Conservation (phyloP, 53 echinoderm and acorn worm genomes). For the Holothuria leucospilota region DNA sequence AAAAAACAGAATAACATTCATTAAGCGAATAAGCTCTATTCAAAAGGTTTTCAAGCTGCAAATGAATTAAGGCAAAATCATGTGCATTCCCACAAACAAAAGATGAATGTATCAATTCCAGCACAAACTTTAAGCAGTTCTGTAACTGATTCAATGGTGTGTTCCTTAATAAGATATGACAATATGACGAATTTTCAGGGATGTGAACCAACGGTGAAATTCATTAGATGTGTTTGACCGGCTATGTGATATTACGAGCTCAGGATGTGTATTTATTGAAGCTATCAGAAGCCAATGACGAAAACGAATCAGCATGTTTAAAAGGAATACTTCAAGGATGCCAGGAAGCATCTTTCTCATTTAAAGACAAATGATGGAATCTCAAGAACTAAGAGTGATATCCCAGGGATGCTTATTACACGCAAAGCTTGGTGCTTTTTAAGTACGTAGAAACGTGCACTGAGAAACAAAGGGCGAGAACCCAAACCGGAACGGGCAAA, state of each 20-base stretch:
- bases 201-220: constrained; percentile 30
- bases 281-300: constrained; percentile 3
- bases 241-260: constrained; percentile 26
- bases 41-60: constrained; percentile 12
- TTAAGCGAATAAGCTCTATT: not conserved
- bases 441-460: no score
- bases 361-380: not conserved
- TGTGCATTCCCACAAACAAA: constrained; percentile 11
- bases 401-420: not conserved
- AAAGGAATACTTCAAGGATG: not conserved
- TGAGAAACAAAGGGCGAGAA: no score
- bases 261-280: not conserved
- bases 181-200: not conserved
- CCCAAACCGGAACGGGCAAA: no score
- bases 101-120: constrained; percentile 46
- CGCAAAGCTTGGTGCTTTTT: constrained; percentile 17
- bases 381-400: not conserved
- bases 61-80: constrained; percentile 6
- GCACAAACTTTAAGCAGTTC: constrained; percentile 19
- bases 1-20: not conserved
- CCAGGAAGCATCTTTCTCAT: not conserved
- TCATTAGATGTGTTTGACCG: constrained; percentile 15
- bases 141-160: constrained; percentile 28
- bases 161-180: not conserved
- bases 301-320: not conserved